Base-by-base conservation (phyloP, 2,113 vertebrate genomes). In the Sisor rabdophorus region DNA sequence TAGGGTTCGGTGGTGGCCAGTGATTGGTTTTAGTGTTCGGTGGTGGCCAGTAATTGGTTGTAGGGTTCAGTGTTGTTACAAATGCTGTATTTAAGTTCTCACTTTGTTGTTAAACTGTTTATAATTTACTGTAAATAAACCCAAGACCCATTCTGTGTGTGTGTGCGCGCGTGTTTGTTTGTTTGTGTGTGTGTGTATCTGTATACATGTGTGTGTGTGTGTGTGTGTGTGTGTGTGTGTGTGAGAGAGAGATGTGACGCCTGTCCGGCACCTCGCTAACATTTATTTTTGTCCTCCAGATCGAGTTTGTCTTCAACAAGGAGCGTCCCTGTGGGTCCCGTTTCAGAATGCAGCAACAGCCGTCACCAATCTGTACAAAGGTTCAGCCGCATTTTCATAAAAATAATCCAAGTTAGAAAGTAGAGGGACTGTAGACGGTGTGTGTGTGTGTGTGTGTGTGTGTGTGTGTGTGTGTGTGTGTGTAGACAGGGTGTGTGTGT, bases 331-430 rank as follows among this genome's bases (percentile, higher is more conserved):
- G 79, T 99, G 97, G 97, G 95, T 95, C 67, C 96, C 97, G 48
- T 99, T 99, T 90, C 97, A 99, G 89, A 98, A 97, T 76, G 97
- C 96, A 68, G 97, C 97, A 84, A 98, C 96, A 50, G 96, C 97
- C 11, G 97, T 99, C 90, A 99, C 97, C 85, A 98, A 98, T 81
- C 92, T 98, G 79, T 99, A 99, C 84, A 99, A 97, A 98, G 97
- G 95, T 93, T 10, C 1, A 5, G 16, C 22, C 0, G 91, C 88
- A 86, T 83, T 68, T 16, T 36, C n/a, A n/a, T n/a, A n/a, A n/a
- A n/a, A n/a, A n/a, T n/a, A n/a, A n/a, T n/a, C n/a, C n/a, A n/a
- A n/a, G n/a, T n/a, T n/a, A n/a, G n/a, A n/a, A n/a, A n/a, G n/a
- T n/a, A n/a, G n/a, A n/a, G n/a, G n/a, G n/a, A n/a, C n/a, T n/a